Evolutionary conservation across 1,140 invertebrate genomes (phyloP).

Genomic region (Zaprionus davidi): DNA sequence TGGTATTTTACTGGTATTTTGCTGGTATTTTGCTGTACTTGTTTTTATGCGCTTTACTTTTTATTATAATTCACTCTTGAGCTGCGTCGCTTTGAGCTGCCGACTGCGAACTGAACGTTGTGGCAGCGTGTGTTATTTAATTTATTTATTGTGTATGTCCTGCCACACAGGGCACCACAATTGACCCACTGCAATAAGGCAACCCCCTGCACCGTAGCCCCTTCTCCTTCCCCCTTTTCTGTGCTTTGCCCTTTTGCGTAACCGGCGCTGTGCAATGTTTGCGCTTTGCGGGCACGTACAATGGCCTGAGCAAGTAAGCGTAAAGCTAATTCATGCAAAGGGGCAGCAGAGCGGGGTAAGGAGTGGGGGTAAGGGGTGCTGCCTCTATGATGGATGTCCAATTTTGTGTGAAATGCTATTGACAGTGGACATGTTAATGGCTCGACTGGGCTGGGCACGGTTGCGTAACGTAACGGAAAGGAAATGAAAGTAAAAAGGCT

Average conservation of each 20-base stretch:
- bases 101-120: constrained; percentile 45
- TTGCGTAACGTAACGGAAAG: constrained; percentile 45
- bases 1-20: not conserved
- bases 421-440: constrained; percentile 73
- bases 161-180: constrained; percentile 18
- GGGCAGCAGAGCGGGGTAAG: too few species aligned
- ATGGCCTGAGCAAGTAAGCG: constrained; percentile 19
- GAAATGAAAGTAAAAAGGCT: not conserved
- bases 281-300: constrained; percentile 36
- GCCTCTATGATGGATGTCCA: constrained; percentile 34
- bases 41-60: constrained; percentile 14
- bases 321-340: constrained; percentile 11
- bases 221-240: not conserved
- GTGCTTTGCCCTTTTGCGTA: constrained; percentile 23
- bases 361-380: not conserved
- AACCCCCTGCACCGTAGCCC: not conserved
- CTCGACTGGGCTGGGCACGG: constrained; percentile 31
- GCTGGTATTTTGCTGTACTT: constrained; percentile 12
- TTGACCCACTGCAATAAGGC: constrained; percentile 1
- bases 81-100: constrained; percentile 22
- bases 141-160: constrained; percentile 68
- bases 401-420: constrained; percentile 72
- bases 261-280: constrained; percentile 29
- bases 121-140: constrained; percentile 56
- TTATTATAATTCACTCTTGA: constrained; percentile 33